Conservation (phyloP, 2,888 invertebrate genomes). For the Leistus spinibarbis region DNA sequence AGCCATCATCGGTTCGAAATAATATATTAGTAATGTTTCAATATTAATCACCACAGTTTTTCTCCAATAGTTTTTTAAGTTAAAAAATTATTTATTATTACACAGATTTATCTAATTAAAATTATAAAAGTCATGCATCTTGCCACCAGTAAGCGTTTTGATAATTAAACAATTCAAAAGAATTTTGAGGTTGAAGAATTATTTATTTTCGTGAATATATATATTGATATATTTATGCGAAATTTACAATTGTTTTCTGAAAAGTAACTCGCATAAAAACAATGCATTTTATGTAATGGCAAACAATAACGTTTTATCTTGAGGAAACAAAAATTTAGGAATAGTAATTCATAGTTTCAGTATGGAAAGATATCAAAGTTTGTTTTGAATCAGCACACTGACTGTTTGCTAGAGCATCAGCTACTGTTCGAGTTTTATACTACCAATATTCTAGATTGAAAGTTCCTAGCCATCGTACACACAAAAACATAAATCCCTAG, state of each 20-base stretch:
- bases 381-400: slow-evolving; percentile 32
- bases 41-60: no score
- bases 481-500: slow-evolving; percentile 30
- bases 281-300: neutral
- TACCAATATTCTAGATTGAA: slow-evolving; percentile 36
- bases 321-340: slow-evolving; percentile 18
- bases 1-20: no score
- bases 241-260: neutral
- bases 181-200: no score
- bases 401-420: no score
- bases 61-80: no score
- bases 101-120: no score
- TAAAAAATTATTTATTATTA: no score
- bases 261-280: neutral
- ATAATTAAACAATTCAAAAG: no score
- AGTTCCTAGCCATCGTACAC: slow-evolving; percentile 29
- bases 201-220: neutral
- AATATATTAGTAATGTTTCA: no score
- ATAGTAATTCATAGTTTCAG: slow-evolving; percentile 26
- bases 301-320: neutral
- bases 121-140: no score
- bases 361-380: slow-evolving; percentile 28
- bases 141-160: no score
- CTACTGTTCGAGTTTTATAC: slow-evolving; percentile 31
- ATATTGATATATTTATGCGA: neutral